Base-by-base conservation (phyloP, 2,797 vertebrate genomes). In the Acomys russatus region DNA sequence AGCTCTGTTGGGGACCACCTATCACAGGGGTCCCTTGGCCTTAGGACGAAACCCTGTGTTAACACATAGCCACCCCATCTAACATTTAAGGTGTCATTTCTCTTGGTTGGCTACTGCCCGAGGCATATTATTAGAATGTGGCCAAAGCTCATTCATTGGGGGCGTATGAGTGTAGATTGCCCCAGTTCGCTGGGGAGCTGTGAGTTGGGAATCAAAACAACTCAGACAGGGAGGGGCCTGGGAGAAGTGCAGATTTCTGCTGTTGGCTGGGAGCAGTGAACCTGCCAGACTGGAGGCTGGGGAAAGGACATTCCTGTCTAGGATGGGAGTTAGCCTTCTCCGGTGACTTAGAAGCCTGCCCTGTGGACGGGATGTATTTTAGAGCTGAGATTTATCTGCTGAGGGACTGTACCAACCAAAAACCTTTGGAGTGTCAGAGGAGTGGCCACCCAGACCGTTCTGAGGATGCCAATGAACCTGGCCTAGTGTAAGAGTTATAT, bases 321-420 rank as follows among this genome's bases (percentile, higher is more conserved):
- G 17, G 11, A 56, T 0, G 9, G 70, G 0, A 17, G 73, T 23
- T 1, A 12, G 10, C 8, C 56, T 0, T 68, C 61, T 49, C 8
- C 0, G 74, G 51, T 3, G 8, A 51, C 0, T 0, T 4, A 8
- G 51, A 54, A 30, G 18, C 44, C 14, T 9, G 74, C 12, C 0
- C 3, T 9, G 25, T 87, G 61, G n/a, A 38, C 68, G 14, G 56
- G 71, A 17, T 9, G 0, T 7, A 12, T 33, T 51, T 71, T 18
- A 63, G 61, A 51, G 56, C 38, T 38, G 0, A 30, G 1, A 9
- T 0, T 0, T 30, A 9, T 0, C 0, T 49, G 33, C 54, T 22
- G 2, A 1, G 44, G 51, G 51, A 18, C 23, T 2, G 0, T 2
- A 0, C 0, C 12, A 25, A 25, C 51, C 88, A 10, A 15, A 30